Percentiles rank a stretch among this genome's conserved stretches.
These are phyloP conservation scores for Pangasianodon hypophthalmus DNA, from an alignment of 2,113 vertebrate species.

Conservation along the genomic window DNA sequence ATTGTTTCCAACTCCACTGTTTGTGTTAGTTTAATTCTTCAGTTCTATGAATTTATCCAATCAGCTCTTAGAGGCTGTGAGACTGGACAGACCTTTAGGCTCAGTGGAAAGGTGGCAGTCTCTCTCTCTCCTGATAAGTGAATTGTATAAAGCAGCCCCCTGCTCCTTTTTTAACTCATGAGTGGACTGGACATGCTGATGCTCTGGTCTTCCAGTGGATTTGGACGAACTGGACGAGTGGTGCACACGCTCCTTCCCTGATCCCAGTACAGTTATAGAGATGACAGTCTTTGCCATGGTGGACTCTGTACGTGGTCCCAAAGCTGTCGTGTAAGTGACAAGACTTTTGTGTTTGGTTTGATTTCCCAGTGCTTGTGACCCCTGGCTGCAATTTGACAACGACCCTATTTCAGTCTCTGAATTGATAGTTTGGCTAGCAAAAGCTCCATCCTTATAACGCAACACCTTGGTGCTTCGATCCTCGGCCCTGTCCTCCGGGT, in stretches of 20 bases:
- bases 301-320: conserved; percentile 50
- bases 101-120: conserved; percentile 57
- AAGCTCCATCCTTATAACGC: conserved; percentile 19
- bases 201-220: conserved; percentile 46
- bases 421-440: conserved; percentile 39
- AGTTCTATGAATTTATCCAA: conserved; percentile 58
- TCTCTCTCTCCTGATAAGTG: conserved; percentile 53
- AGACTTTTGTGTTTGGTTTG: conserved; percentile 66
- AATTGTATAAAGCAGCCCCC: conserved; percentile 43
- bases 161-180: conserved; percentile 18
- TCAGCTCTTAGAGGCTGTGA: conserved; percentile 70
- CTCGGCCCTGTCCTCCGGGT: conserved; percentile 68
- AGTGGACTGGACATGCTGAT: conserved; percentile 1
- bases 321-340: conserved; percentile 59
- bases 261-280: conserved; percentile 53
- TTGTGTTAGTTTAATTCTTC: conserved; percentile 18
- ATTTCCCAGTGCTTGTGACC: conserved; percentile 44
- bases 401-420: conserved; percentile 45
- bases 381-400: conserved; percentile 53
- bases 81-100: conserved; percentile 61
- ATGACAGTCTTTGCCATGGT: conserved; percentile 59
- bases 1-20: conserved; percentile 53
- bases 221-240: conserved; percentile 56
- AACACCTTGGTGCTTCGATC: conserved; percentile 71
- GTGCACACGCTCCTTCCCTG: conserved; percentile 43